Base-by-base conservation (phyloP, 2,797 vertebrate genomes). In the Takifugu rubripes region DNA sequence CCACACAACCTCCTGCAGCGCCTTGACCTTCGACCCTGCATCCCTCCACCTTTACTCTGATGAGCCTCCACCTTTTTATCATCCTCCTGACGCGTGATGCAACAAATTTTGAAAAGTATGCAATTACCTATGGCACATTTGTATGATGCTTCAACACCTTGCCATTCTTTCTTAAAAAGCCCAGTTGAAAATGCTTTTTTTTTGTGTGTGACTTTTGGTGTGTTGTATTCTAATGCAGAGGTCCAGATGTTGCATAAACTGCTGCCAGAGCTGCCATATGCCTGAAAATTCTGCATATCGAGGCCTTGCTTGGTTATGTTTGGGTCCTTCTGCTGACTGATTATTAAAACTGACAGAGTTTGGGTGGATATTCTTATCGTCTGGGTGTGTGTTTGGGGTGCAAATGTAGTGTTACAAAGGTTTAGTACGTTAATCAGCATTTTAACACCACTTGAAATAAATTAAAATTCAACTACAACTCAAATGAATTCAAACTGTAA, bases 361-460 rank as follows among this genome's bases (percentile, higher is more conserved):
- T 56, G 72, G 56, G 45, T 77, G 73, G 63, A 25, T 49, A 59
- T 72, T 79, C 63, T 49, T 81, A 59, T 79, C 63, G 79, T 83
- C 77, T 82, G 80, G 77, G 73, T 83, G 78, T 83, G 77, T 77
- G 74, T 84, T 72, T 79, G 78, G 57, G 64, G 63, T 72, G 56
- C 80, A 72, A 70, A 81, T 70, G 51, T 57, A 77, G 72, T 83
- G 78, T 66, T 74, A 3, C 25, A 58, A 46, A 24, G 40, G 61
- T 71, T 83, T 75, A 66, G 71, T 66, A 61, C 48, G 63, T 72
- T 53, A 44, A 68, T 81, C 81, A 81, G 77, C 64, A 72, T 84
- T 73, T 78, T 77, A 68, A 59, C 78, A 67, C 75, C 84, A 88
- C 84, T 83, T 83, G 69, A 82, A 89, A 87, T 87, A 89, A 89